phyloP scores from a whole-genome alignment of 2,113 vertebrate species.

The Istiophorus platypterus region DNA sequence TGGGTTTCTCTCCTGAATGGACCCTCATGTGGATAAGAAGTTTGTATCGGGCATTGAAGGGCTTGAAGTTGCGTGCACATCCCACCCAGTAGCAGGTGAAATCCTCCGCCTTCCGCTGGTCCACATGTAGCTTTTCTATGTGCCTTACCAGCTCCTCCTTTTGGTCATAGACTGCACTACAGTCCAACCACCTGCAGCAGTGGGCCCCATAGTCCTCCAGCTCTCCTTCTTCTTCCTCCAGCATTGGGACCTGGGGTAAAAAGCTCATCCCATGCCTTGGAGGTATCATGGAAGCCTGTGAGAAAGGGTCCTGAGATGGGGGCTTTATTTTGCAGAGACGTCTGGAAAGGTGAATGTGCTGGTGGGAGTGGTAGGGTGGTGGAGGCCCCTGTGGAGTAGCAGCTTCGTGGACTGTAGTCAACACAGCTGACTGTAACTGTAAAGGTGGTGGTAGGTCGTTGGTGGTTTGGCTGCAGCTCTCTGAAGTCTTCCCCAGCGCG shows the following conservation, averaged over 20 bases:
- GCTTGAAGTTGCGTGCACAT: constrained; percentile 92
- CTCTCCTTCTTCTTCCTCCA: constrained; percentile 89
- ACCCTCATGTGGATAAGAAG: constrained; percentile 98
- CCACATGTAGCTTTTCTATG: constrained; percentile 95
- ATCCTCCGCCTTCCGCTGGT: constrained; percentile 94
- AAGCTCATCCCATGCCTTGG: constrained; percentile 67
- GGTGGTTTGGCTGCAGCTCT: constrained; percentile 75
- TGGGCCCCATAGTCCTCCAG: constrained; percentile 85
- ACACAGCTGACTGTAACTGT: constrained; percentile 50
- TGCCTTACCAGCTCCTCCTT: constrained; percentile 94
- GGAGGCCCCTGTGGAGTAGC: constrained; percentile 85
- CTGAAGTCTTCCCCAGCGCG: constrained; percentile 52
- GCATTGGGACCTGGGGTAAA: constrained; percentile 75
- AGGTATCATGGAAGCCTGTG: constrained; percentile 51
- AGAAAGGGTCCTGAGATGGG: constrained; percentile 38
- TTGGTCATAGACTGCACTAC: constrained; percentile 89
- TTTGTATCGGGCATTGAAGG: constrained; percentile 98
- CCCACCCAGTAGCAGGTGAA: constrained; percentile 96
- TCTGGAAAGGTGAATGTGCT: constrained; percentile 76
- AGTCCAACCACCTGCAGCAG: constrained; percentile 91
- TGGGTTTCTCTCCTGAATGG: constrained; percentile 98
- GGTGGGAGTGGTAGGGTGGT: constrained; percentile 89
- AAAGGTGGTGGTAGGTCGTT: constrained; percentile 74
- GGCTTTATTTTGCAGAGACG: constrained; percentile 69
- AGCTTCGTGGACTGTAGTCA: constrained; percentile 54